Base-by-base conservation (phyloP, 2,113 vertebrate species). In the Hipposideros armiger region DNA sequence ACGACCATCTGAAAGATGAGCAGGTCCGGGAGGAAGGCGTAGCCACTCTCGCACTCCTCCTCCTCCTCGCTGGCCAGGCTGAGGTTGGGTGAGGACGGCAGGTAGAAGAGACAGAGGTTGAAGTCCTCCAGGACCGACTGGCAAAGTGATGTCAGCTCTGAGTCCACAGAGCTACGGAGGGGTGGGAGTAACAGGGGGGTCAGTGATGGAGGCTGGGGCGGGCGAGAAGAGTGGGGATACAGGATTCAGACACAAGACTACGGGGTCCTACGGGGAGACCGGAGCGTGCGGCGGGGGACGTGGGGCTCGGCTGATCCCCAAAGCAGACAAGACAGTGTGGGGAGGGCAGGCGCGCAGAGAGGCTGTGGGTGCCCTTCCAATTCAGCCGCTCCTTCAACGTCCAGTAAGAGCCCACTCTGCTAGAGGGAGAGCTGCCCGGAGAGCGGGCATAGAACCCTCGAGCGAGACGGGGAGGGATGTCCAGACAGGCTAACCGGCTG, bases 61-160 rank as follows among this genome's bases (percentile, higher is more conserved):
- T 99, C 99, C 0, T 99, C 99, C 83, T 99, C 99, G 20, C 98
- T 99, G 26, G 98, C 96, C n/a, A 98, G 98, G 97, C 97, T 98
- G 92, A 98, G 97, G 2, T 98, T 98, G 11, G 98, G 95, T 0
- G 99, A 98, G 1, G 99, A 98, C 0, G 99, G 99, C 95, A 99
- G 97, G 98, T 99, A 99, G 97, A 99, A 99, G 95, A 99, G 99
- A 92, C 99, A 99, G 87, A 99, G 99, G 98, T 99, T 99, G 98
- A 99, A 99, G 97, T 99, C 99, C 97, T 99, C 99, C 97, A 99
- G 98, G 96, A 99, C 99, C 0, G 99, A 99, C 98, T 99, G 99
- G 98, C 99, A 99, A 85, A 99, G 99, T 0, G 99, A 98, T 0
- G 99, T 99, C 98, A 99, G 98, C 98, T 99, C 99, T 0, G 99